Evolutionary conservation across 2,113 vertebrate species (phyloP).

Genomic region (Cynoglossus semilaevis): DNA sequence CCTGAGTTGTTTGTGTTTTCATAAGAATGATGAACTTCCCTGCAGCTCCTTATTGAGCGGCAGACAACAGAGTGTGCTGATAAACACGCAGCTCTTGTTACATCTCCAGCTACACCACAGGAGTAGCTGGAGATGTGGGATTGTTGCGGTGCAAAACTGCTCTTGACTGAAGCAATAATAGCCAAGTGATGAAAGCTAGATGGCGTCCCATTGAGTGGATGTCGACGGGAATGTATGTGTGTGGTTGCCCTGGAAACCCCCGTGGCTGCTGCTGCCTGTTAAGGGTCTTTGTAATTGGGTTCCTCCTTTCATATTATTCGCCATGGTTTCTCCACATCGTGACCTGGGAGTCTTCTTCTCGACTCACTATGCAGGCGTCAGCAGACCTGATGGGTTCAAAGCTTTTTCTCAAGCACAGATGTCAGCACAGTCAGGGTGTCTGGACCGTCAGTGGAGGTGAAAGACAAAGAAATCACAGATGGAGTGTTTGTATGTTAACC

Average conservation of each 20-base stretch:
- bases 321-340: slow-evolving; percentile 51
- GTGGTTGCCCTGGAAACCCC: slow-evolving; percentile 73
- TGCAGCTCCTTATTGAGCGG: slow-evolving; percentile 30
- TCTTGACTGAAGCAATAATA: slow-evolving; percentile 66
- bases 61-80: slow-evolving; percentile 38
- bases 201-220: slow-evolving; percentile 57
- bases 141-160: slow-evolving; percentile 43
- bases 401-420: slow-evolving; percentile 39
- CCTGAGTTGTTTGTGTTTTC: background rate
- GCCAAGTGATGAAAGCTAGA: slow-evolving; percentile 69
- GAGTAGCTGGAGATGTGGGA: slow-evolving; percentile 40
- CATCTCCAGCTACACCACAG: slow-evolving; percentile 55
- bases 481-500: slow-evolving; percentile 18
- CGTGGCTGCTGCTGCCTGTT: slow-evolving; percentile 58
- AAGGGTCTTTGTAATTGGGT: slow-evolving; percentile 77
- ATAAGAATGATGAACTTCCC: slow-evolving; percentile 20
- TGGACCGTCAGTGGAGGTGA: slow-evolving; percentile 34
- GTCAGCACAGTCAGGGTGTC: slow-evolving; percentile 20
- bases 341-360: slow-evolving; percentile 52
- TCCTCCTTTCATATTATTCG: slow-evolving; percentile 72
- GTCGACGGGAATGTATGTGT: slow-evolving; percentile 38
- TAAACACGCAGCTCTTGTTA: slow-evolving; percentile 47
- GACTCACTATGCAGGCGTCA: slow-evolving; percentile 57
- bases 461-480: slow-evolving; percentile 49
- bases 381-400: slow-evolving; percentile 72